Conservation (phyloP, 2,113 vertebrate species). For the Prinia subflava region DNA sequence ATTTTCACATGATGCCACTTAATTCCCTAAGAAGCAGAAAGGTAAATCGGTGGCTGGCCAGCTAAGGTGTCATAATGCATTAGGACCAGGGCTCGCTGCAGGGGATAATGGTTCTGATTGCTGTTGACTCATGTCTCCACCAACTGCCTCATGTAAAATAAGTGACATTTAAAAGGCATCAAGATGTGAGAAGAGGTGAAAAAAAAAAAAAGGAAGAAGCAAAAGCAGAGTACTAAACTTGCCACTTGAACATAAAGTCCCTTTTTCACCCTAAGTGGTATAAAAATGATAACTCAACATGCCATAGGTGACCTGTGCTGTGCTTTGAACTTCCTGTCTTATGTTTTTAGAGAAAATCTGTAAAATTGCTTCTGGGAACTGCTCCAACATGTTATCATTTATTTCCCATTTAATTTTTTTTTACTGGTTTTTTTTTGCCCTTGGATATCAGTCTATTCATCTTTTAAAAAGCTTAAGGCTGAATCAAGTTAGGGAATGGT, state of each 20-base stretch:
- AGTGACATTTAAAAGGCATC: conserved; percentile 93
- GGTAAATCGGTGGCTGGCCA: conserved; percentile 85
- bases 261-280: conserved; percentile 76
- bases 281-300: conserved; percentile 82
- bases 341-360: conserved; percentile 78
- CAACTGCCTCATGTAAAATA: conserved; percentile 93
- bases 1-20: conserved; percentile 95
- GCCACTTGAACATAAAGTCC: conserved; percentile 74
- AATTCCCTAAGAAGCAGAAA: conserved; percentile 92
- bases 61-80: conserved; percentile 88
- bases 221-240: conserved; percentile 72
- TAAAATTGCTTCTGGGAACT: conserved; percentile 94
- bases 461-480: conserved; percentile 81
- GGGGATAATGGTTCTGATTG: conserved; percentile 94
- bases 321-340: conserved; percentile 85
- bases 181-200: conserved; percentile 85
- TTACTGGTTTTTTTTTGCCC: conserved; percentile 75
- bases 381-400: conserved; percentile 87
- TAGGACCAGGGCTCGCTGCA: conserved; percentile 84
- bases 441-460: conserved; percentile 85
- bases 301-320: conserved; percentile 78
- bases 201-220: conserved; percentile 47
- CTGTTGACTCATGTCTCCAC: conserved; percentile 85
- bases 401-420: conserved; percentile 88
- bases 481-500: conserved; percentile 77